Evolutionary conservation across 37 sponge, comb jelly and placozoan species (phyloP).

Genomic region (Halisarca cf. caerulea): DNA sequence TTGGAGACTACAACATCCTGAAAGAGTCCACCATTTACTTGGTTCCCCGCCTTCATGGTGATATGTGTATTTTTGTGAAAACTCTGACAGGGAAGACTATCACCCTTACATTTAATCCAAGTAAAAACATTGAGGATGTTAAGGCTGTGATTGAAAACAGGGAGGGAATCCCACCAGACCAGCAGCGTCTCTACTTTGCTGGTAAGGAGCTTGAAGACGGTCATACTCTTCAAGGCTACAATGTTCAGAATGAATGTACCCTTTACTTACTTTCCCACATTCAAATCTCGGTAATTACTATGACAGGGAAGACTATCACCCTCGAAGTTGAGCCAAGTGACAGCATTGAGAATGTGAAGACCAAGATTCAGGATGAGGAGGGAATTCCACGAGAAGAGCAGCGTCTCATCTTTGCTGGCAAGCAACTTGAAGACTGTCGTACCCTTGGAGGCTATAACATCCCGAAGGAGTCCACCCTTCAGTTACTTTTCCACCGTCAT

Average conservation of each 20-base stretch:
- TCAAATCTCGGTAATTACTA: slow-evolving; percentile 96
- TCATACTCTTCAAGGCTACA: neutral
- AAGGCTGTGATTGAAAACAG: neutral
- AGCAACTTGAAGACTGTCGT: slow-evolving; percentile 66
- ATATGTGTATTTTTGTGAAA: too few relatives aligned
- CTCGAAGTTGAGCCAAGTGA: slow-evolving; percentile 94
- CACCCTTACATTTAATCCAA: too few relatives aligned
- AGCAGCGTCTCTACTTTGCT: neutral
- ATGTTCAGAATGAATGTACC: neutral
- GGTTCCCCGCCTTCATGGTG: slow-evolving; percentile 1
- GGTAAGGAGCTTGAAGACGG: neutral
- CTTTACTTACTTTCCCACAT: slow-evolving; percentile 52
- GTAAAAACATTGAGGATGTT: slow-evolving; percentile 1
- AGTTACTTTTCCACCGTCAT: slow-evolving; percentile 2
- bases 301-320: slow-evolving; percentile 95
- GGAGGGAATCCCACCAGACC: neutral
- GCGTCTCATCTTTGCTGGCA: slow-evolving; percentile 95
- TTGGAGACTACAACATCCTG: slow-evolving; percentile 82
- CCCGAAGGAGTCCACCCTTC: slow-evolving; percentile 41
- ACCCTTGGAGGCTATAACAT: slow-evolving; percentile 40
- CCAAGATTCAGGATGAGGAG: slow-evolving; percentile 94
- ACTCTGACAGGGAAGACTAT: too few relatives aligned
- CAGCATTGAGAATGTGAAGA: slow-evolving; percentile 96
- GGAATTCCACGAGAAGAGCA: slow-evolving; percentile 98
- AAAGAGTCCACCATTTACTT: slow-evolving; percentile 64